phyloP scores from a whole-genome alignment of 2,888 invertebrate genomes.

The Ophion ellenae region DNA sequence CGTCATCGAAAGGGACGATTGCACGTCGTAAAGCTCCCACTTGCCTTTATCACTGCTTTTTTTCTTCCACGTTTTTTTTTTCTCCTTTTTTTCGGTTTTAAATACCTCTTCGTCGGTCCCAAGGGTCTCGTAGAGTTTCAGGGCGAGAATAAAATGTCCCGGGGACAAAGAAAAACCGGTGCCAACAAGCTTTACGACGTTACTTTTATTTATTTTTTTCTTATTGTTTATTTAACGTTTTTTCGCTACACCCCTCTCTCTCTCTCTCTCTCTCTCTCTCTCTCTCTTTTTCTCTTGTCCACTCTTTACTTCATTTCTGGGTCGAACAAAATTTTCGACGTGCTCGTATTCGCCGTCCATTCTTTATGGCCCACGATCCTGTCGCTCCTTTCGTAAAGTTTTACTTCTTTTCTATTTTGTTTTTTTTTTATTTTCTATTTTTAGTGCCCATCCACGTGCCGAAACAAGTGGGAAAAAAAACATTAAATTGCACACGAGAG shows the following conservation, averaged over 20 bases:
- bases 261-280: neutral
- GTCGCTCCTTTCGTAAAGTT: neutral
- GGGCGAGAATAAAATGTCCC: conserved; percentile 3
- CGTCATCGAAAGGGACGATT: conserved; percentile 6
- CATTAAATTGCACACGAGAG: neutral
- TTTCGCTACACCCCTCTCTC: neutral
- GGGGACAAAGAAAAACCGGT: neutral
- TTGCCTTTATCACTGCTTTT: conserved; percentile 6
- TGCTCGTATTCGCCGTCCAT: neutral
- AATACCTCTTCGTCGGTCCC: neutral
- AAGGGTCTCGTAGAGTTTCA: neutral
- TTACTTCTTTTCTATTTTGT: neutral
- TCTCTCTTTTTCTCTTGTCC: neutral
- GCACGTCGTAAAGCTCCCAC: conserved; percentile 27
- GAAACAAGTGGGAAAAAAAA: neutral
- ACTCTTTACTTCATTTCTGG: neutral
- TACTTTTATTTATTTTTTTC: conserved; percentile 11
- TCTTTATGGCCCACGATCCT: neutral
- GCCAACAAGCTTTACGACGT: conserved; percentile 2
- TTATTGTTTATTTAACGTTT: neutral
- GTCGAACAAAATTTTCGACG: neutral
- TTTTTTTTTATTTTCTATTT: neutral
- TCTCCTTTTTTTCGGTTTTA: neutral
- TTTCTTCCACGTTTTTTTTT: neutral
- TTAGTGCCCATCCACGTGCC: neutral